Base-by-base conservation (phyloP, 2,113 vertebrate species). In the Gadus macrocephalus region DNA sequence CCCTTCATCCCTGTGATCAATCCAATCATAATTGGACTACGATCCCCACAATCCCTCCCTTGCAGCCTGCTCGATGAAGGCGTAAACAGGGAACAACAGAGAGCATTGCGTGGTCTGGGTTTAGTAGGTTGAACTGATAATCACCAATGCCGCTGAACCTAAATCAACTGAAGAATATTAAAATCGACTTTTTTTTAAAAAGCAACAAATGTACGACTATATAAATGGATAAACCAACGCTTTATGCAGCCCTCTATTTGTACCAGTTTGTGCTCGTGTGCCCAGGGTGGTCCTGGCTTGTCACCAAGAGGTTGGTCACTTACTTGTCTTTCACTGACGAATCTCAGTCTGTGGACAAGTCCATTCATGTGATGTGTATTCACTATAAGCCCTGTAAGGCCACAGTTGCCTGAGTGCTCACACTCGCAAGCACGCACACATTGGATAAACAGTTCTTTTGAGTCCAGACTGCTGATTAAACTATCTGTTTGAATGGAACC, bases 1-100 rank as follows among this genome's bases (percentile, higher is more conserved):
- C 69, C 75, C 68, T 69, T 8, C 69, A 53, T 75, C 87, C 75
- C 87, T 75, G 81, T 59, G 15, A 82, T 35, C 73, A 80, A 87
- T 85, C 82, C 87, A 89, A 90, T 88, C 83, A 85, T 86, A 81
- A 87, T 89, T 84, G 16, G 74, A 90, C 82, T 72, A 74, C 79
- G 75, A 53, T 65, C 76, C 55, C 4, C 75, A 79, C 81, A 83
- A 81, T 79, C 84, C 84, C 4, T 35, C 31, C 31, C 81, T 63
- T 73, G 82, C 31, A 82, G 84, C 80, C 85, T 76, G 72, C 75
- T 79, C 81, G 83, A 85, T 85, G 78, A 86, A 86, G 83, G 83
- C 83, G 78, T 35, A 72, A 81, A 83, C 81, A 77, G 80, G 81
- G 85, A 85, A 86, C 67, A 73, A 59, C 78, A 58, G 38, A 4